Conservation (phyloP, 2,113 vertebrate species). For the Recurvirostra avosetta region DNA sequence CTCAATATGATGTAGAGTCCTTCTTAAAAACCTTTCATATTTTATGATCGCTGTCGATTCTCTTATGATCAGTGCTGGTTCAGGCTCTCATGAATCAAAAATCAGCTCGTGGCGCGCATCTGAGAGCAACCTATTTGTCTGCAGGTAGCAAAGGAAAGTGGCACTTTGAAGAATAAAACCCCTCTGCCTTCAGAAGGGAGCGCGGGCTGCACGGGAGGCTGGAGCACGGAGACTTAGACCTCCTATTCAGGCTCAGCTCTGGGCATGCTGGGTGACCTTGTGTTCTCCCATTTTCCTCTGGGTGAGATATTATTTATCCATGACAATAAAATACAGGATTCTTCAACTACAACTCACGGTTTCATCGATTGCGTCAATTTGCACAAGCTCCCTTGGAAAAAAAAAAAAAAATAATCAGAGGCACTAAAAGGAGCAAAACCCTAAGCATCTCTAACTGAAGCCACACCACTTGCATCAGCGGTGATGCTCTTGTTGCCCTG, state of each 20-base stretch:
- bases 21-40: constrained; percentile 49
- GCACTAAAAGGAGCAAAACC: not conserved
- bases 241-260: constrained; percentile 15
- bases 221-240: not conserved
- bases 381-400: not conserved
- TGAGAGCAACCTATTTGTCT: constrained; percentile 48
- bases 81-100: constrained; percentile 56
- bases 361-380: constrained; percentile 23
- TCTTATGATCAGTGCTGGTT: constrained; percentile 38
- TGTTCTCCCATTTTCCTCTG: constrained; percentile 21
- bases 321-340: constrained; percentile 8
- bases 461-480: not conserved
- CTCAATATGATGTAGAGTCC: not conserved
- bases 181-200: constrained; percentile 12
- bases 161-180: constrained; percentile 51
- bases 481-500: not conserved
- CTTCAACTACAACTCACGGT: not conserved
- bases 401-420: not conserved
- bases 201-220: not conserved
- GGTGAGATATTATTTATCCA: constrained; percentile 33
- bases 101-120: not conserved
- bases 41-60: constrained; percentile 46
- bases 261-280: constrained; percentile 24
- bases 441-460: not conserved
- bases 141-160: constrained; percentile 50